Evolutionary conservation across 2,888 invertebrate genomes (phyloP).

Genomic region (Meandrusa payeni): DNA sequence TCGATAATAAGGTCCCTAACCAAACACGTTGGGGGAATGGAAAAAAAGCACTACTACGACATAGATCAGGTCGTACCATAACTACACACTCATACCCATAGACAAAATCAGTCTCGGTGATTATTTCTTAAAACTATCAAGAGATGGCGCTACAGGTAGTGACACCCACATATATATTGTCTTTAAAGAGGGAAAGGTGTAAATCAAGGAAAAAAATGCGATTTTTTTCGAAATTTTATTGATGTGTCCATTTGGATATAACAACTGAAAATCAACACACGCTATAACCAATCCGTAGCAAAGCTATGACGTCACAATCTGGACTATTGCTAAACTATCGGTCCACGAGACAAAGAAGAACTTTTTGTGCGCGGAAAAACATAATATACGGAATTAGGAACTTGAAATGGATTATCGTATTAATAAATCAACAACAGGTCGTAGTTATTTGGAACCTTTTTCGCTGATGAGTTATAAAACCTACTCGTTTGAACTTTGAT

Average conservation of each 20-base stretch:
- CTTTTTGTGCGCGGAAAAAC: slow-evolving; percentile 32
- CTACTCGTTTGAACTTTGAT: too few relatives aligned
- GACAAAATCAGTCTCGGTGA: too few relatives aligned
- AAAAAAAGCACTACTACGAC: too few relatives aligned
- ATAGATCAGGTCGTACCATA: too few relatives aligned
- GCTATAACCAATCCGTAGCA: slow-evolving; percentile 70
- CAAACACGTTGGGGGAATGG: too few relatives aligned
- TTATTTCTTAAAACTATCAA: too few relatives aligned
- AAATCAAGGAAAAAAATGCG: too few relatives aligned
- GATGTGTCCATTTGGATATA: slow-evolving; percentile 69
- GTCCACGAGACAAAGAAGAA: slow-evolving; percentile 22
- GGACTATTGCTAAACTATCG: slow-evolving; percentile 34
- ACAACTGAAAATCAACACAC: slow-evolving; percentile 69
- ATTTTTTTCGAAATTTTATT: slow-evolving; percentile 63
- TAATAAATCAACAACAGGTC: background rate
- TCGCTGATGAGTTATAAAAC: background rate
- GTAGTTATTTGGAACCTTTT: slow-evolving; percentile 4
- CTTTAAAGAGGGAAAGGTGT: too few relatives aligned
- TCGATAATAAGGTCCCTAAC: too few relatives aligned
- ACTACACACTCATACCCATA: too few relatives aligned
- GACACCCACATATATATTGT: too few relatives aligned
- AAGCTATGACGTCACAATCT: slow-evolving; percentile 64
- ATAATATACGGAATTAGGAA: slow-evolving; percentile 21
- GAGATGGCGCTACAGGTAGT: too few relatives aligned
- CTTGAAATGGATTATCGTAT: slow-evolving; percentile 13